Conservation (phyloP, 1,140 invertebrate genomes). For the Drosophila ficusphila region DNA sequence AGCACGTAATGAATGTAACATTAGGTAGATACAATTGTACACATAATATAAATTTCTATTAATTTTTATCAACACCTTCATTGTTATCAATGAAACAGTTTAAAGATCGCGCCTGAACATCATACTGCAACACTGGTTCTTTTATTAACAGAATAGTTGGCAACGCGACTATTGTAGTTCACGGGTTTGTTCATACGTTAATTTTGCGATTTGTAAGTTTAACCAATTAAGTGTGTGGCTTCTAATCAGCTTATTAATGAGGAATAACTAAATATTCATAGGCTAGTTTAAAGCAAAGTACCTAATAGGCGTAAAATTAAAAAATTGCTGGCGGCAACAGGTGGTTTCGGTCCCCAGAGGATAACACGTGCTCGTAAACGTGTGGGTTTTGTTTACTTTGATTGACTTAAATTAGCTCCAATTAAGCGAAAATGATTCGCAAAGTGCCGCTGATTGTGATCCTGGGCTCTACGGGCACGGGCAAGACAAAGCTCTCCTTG, state of each 20-base stretch:
- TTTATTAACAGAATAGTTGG: neutral
- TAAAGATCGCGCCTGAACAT: neutral
- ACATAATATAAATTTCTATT: no score
- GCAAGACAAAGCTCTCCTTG: slow-evolving; percentile 98
- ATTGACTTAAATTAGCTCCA: slow-evolving; percentile 29
- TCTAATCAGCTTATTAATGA: neutral
- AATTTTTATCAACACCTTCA: no score
- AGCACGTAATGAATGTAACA: no score
- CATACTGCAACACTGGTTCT: neutral
- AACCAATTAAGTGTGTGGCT: neutral
- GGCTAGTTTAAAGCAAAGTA: neutral
- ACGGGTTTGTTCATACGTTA: neutral
- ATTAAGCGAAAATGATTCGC: slow-evolving; percentile 68
- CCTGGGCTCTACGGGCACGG: slow-evolving; percentile 97
- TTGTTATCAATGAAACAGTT: no score
- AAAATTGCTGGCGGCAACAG: slow-evolving; percentile 37
- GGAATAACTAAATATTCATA: neutral
- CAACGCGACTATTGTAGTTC: neutral
- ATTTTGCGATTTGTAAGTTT: slow-evolving; percentile 30
- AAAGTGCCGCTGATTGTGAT: slow-evolving; percentile 93
- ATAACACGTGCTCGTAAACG: slow-evolving; percentile 22
- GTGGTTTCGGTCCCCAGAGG: slow-evolving; percentile 38
- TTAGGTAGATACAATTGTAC: no score
- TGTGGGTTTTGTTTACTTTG: slow-evolving; percentile 5
- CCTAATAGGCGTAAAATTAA: neutral